These are phyloP conservation scores for Epistrophe eligans DNA, from an alignment of 2,888 invertebrate species.

Conservation along the genomic window DNA sequence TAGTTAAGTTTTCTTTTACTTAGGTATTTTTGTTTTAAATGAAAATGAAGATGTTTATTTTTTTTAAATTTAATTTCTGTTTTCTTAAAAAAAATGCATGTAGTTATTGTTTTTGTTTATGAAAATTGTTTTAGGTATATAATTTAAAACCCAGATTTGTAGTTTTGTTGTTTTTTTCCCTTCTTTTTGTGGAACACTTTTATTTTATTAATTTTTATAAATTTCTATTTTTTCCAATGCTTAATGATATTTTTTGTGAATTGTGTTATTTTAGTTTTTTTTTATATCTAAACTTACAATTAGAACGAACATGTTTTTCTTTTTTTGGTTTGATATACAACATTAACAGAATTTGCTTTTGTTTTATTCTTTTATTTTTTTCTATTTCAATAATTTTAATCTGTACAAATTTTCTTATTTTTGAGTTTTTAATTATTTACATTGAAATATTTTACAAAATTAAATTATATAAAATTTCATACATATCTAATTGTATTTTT, in stretches of 20 bases:
- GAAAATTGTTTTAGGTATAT: conserved; percentile 36
- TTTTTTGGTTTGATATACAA: conserved; percentile 45
- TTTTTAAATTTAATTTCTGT: conserved; percentile 42
- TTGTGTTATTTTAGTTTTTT: conserved; percentile 35
- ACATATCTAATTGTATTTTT: neutral
- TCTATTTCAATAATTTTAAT: conserved; percentile 1
- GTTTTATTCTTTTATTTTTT: neutral
- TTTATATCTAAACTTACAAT: conserved; percentile 50
- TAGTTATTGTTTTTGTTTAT: conserved; percentile 40
- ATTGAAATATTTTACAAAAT: conserved; percentile 17
- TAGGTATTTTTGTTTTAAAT: conserved; percentile 24
- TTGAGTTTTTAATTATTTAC: conserved; percentile 16
- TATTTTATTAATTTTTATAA: conserved; percentile 53
- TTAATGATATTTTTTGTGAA: conserved; percentile 52
- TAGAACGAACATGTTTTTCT: conserved; percentile 49
- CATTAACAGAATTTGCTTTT: conserved; percentile 26
- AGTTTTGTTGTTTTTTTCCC: conserved; percentile 32
- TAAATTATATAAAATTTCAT: neutral
- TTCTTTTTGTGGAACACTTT: conserved; percentile 56
- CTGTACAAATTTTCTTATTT: conserved; percentile 13
- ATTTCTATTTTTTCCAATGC: conserved; percentile 41
- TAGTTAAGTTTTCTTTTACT: conserved; percentile 11
- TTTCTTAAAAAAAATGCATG: conserved; percentile 38
- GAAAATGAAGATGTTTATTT: conserved; percentile 52
- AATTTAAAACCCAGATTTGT: conserved; percentile 65